Percentiles rank a stretch among this genome's conserved stretches.
phyloP scores from a whole-genome alignment of 2,888 invertebrate species.

The Brachylomia viminalis region DNA sequence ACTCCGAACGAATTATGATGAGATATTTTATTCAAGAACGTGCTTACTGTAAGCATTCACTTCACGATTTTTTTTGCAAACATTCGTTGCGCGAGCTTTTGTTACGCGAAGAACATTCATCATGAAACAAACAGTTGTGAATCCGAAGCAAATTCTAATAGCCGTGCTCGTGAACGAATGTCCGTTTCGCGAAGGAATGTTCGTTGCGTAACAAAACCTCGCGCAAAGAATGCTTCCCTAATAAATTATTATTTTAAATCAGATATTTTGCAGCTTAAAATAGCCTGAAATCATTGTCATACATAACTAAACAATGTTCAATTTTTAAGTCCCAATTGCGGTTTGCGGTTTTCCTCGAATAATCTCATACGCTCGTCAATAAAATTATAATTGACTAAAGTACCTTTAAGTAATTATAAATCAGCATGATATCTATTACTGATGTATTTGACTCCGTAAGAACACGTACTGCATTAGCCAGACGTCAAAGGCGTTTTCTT shows the following conservation, averaged over 20 bases:
- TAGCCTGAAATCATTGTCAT: slow-evolving; percentile 7
- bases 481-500: no score
- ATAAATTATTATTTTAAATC: not conserved
- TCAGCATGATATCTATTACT: no score
- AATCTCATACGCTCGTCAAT: slow-evolving; percentile 12
- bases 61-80: not conserved
- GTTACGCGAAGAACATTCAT: not conserved
- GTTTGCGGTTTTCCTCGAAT: slow-evolving; percentile 46
- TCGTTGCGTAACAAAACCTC: not conserved
- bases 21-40: not conserved
- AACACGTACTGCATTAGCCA: no score
- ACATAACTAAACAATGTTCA: not conserved
- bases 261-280: slow-evolving; percentile 5
- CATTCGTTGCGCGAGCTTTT: not conserved
- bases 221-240: not conserved
- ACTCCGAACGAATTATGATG: not conserved
- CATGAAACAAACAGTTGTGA: not conserved
- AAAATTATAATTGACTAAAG: slow-evolving; percentile 15
- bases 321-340: slow-evolving; percentile 32
- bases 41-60: not conserved
- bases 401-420: slow-evolving; percentile 21
- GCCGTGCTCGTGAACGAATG: not conserved
- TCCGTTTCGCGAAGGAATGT: not conserved
- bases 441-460: no score
- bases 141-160: not conserved